Base-by-base conservation (phyloP, 30 jellyfish, hydroid and myxozoan genomes). In the Pseudorhiza aurosa region DNA sequence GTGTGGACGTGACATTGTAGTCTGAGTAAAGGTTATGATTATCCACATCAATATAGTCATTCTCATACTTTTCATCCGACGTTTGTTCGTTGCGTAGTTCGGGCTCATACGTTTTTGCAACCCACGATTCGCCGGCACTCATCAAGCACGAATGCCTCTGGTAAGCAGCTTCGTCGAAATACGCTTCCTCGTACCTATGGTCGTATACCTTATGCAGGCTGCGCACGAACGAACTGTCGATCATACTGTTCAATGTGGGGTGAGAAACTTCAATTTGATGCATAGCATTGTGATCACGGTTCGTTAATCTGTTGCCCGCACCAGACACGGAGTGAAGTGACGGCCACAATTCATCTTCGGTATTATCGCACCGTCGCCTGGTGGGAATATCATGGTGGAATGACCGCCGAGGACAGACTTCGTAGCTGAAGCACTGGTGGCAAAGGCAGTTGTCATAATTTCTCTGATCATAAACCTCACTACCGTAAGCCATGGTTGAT, bases 401-500 rank as follows among this genome's bases (percentile, higher is more conserved):
- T 19, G 86, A 30, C 53, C 28, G 64, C 28, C 64, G 57, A 42
- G 46, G 42, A 6, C 42, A 47, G 31, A 5, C 43, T 2, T 73
- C 65, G 67, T 50, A 57, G 45, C 40, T 36, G 47, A 50, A 25
- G 40, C 63, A 50, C 26, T 50, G 86, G 42, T 59, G 62, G 26
- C 75, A 49, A 28, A 53, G 15, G 12, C 65, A 33, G 63, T 26
- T n/a, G 1, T 73, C 75, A 21, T 53, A 73, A 19, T 35, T 57
- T 1, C 75, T 37, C 17, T 36, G 76, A 1, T 46, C 59, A 35
- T 28, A 73, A 14, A 73, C 46, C 8, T 73, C 86, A 28, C 46
- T 73, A 57, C 60, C 75, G 28, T 51, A 73, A 53, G 56, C 86
- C 86, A 73, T 73, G 31, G 75, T 45, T 19, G 86, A 49, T 12